These are phyloP conservation scores for Geophilus truncorum DNA, from an alignment of 2,888 invertebrate genomes.

Conservation along the genomic window DNA sequence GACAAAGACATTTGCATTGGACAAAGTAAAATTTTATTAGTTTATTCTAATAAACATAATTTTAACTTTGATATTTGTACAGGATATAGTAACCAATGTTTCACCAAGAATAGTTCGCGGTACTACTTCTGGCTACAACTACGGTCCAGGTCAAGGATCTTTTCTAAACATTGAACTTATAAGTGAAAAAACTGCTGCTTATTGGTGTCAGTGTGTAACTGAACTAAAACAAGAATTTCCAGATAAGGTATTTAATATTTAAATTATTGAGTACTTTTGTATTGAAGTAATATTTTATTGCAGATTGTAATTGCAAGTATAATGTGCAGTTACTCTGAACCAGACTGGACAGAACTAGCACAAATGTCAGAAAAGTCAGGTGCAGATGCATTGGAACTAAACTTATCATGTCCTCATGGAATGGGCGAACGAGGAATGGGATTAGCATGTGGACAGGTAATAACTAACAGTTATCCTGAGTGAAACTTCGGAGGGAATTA, in stretches of 20 bases:
- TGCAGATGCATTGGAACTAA: conserved; percentile 90
- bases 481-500: neutral
- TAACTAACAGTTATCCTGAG: neutral
- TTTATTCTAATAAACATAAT: neutral
- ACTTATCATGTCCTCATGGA: conserved; percentile 96
- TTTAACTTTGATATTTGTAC: conserved; percentile 29
- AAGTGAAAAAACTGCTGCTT: conserved; percentile 89
- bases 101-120: conserved; percentile 95
- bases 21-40: conserved; percentile 65
- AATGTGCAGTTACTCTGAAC: conserved; percentile 82
- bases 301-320: conserved; percentile 89
- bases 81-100: conserved; percentile 93
- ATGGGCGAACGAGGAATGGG: conserved; percentile 99
- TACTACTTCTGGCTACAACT: conserved; percentile 82
- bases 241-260: too few relatives aligned
- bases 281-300: conserved; percentile 39
- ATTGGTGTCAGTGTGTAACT: conserved; percentile 82
- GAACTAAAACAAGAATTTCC: conserved; percentile 93
- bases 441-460: conserved; percentile 90
- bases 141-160: conserved; percentile 92
- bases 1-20: conserved; percentile 91
- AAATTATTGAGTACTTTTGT: conserved; percentile 25
- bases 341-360: conserved; percentile 83
- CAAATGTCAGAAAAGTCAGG: conserved; percentile 65
- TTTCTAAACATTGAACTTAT: conserved; percentile 97